Evolutionary conservation across 1,140 invertebrate species (phyloP).

Genomic region (Aphaenogaster floridana): DNA sequence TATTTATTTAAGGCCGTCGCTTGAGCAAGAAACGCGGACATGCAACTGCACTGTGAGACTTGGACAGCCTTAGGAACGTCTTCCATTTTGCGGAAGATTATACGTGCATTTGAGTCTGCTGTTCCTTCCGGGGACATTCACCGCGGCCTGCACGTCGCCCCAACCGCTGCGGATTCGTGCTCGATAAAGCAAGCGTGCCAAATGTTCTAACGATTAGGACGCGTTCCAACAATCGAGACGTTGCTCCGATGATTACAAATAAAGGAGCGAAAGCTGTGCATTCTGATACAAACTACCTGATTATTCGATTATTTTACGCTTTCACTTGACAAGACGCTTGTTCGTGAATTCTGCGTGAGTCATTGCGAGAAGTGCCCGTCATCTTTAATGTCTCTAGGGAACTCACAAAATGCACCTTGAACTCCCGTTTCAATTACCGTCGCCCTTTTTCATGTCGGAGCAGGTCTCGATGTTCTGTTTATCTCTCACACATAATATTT

Average conservation of each 20-base stretch:
- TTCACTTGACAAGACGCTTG: background rate
- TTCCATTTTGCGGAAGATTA: background rate
- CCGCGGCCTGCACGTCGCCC: background rate
- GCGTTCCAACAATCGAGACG: conserved; percentile 12
- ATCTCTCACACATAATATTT: conserved; percentile 36
- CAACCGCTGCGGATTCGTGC: background rate
- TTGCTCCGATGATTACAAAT: background rate
- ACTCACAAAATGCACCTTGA: background rate
- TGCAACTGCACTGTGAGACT: background rate
- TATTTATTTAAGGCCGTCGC: background rate
- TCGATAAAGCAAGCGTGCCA: conserved; percentile 20
- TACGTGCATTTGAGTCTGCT: background rate
- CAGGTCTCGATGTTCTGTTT: conserved; percentile 5
- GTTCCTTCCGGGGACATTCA: conserved; percentile 32
- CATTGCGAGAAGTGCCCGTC: background rate
- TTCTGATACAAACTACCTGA: background rate
- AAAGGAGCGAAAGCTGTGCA: background rate
- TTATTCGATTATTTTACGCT: background rate
- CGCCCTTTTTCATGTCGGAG: background rate
- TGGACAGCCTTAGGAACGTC: background rate
- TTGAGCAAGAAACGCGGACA: background rate
- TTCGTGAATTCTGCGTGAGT: background rate
- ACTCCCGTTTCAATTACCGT: conserved; percentile 51
- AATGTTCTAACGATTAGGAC: conserved; percentile 30
- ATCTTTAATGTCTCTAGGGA: background rate